These are phyloP conservation scores for Zosterops borbonicus DNA, from an alignment of 2,113 vertebrate species.

Conservation along the genomic window DNA sequence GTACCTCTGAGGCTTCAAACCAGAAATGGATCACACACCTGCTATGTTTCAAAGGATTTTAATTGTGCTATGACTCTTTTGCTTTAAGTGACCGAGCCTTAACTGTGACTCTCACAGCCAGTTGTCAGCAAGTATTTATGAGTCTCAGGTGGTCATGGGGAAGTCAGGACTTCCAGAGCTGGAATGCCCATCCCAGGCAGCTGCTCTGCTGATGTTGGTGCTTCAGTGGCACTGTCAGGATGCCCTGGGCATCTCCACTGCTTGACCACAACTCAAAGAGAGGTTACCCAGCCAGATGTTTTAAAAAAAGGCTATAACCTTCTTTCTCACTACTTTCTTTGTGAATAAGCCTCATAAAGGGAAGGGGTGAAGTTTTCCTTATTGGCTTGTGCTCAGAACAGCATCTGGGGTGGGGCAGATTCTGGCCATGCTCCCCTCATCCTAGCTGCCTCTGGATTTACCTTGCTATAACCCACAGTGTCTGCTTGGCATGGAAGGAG, in stretches of 20 bases:
- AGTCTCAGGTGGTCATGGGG: not conserved
- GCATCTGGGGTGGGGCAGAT: accelerated
- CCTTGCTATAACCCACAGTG: accelerated
- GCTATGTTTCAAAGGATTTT: not conserved
- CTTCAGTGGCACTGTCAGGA: accelerated
- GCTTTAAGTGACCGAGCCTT: not conserved
- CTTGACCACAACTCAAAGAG: not conserved
- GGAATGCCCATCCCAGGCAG: not conserved
- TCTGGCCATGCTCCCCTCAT: accelerated
- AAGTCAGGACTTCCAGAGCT: not conserved
- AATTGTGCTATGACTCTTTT: not conserved
- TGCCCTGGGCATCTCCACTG: accelerated
- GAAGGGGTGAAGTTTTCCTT: not conserved
- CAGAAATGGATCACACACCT: accelerated
- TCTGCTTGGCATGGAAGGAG: not conserved
- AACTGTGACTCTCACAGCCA: not conserved
- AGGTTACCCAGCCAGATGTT: not conserved
- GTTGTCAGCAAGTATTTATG: not conserved
- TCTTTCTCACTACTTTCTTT: not conserved
- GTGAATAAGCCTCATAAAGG: not conserved
- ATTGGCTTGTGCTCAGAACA: not conserved
- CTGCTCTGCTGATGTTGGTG: not conserved
- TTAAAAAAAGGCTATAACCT: not conserved
- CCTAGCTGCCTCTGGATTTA: not conserved
- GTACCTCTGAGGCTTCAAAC: not conserved